These are phyloP conservation scores for Dilophus febrilis DNA, from an alignment of 2,888 invertebrate genomes.

Conservation along the genomic window DNA sequence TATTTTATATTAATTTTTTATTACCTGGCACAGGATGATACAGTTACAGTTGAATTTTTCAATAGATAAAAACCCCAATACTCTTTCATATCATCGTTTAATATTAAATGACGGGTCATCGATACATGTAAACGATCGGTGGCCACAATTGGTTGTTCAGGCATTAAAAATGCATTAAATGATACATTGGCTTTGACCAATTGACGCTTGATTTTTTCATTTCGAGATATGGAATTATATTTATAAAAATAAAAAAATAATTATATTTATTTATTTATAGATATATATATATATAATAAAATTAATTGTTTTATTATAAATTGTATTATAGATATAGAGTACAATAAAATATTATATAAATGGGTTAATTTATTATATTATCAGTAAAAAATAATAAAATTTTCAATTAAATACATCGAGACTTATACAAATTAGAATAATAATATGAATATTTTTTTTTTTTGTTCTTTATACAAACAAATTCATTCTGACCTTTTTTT, in stretches of 20 bases:
- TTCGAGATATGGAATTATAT: slow-evolving; percentile 7
- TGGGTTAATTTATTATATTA: too few relatives aligned
- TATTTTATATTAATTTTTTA: too few relatives aligned
- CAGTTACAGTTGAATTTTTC: slow-evolving; percentile 53
- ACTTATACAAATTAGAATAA: too few relatives aligned
- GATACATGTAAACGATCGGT: slow-evolving; percentile 41
- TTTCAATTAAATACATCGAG: too few relatives aligned
- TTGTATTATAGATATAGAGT: too few relatives aligned
- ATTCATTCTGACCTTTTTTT: too few relatives aligned
- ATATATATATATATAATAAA: too few relatives aligned
- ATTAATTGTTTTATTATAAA: too few relatives aligned
- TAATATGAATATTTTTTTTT: too few relatives aligned
- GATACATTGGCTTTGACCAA: slow-evolving; percentile 50
- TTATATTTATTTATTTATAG: too few relatives aligned
- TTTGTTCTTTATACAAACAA: too few relatives aligned
- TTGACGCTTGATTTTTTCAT: slow-evolving; percentile 42
- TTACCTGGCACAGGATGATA: slow-evolving; percentile 60
- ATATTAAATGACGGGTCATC: slow-evolving; percentile 43
- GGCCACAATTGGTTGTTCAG: slow-evolving; percentile 40
- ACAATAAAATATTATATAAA: background rate
- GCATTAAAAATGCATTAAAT: slow-evolving; percentile 57
- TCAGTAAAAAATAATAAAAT: too few relatives aligned
- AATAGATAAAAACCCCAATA: slow-evolving; percentile 71
- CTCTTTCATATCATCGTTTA: slow-evolving; percentile 67
- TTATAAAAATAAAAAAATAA: slow-evolving; percentile 7